Evolutionary conservation across 2,113 vertebrate species (phyloP).

Genomic region (Turdus rufiventris): DNA sequence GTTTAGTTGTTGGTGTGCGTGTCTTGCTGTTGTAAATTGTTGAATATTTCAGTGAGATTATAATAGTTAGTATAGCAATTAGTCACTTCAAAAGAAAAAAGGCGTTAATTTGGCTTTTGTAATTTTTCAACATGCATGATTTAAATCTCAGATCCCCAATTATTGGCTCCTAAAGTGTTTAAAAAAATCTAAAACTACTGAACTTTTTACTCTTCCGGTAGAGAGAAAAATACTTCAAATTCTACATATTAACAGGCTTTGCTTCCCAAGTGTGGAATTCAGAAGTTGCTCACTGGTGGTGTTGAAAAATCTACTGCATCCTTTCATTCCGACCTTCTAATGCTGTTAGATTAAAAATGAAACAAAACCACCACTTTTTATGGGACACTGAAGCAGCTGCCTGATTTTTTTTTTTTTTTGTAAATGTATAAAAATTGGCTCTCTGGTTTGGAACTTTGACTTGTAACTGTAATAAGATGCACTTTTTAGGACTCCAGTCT

Average conservation of each 20-base stretch:
- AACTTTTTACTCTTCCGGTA: not conserved
- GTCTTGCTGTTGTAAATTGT: not conserved
- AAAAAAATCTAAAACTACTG: not conserved
- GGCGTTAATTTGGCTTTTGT: not conserved
- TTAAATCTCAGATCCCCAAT: not conserved
- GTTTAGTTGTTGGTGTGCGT: not conserved
- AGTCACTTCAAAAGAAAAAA: not conserved
- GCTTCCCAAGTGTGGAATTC: not conserved
- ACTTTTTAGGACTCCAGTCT: not conserved
- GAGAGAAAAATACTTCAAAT: not conserved
- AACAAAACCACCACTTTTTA: not conserved
- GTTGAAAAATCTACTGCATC: not conserved
- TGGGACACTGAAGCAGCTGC: not conserved
- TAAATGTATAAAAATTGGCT: not conserved
- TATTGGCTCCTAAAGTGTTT: not conserved
- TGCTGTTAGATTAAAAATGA: not conserved
- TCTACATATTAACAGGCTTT: not conserved
- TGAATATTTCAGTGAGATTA: not conserved
- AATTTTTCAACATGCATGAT: not conserved
- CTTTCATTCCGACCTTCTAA: not conserved
- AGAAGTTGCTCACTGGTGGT: not conserved
- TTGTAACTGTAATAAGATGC: not conserved
- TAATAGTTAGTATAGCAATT: not conserved
- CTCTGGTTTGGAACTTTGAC: not conserved
- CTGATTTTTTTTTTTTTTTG: not conserved